A percentile compares a stretch with the other conserved stretches of the same genome.
These are phyloP conservation scores for Oreotragus oreotragus DNA, from an alignment of 2,113 vertebrate species.

Conservation along the genomic window DNA sequence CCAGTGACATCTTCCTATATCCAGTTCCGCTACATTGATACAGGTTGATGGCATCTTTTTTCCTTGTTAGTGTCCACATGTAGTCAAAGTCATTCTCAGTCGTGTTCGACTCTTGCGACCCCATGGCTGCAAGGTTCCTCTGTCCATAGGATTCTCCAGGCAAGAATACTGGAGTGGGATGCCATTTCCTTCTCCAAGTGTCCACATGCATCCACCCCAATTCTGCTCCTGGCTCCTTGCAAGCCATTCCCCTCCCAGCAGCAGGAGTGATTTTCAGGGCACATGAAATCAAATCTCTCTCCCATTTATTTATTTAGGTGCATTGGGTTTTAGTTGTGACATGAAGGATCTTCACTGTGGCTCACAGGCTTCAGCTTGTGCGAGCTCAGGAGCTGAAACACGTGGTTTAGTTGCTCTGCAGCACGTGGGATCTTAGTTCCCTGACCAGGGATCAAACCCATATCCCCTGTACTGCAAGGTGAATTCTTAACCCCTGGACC, in stretches of 20 bases:
- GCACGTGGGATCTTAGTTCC: not conserved
- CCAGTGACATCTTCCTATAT: not conserved
- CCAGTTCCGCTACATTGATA: accelerated
- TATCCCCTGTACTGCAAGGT: not conserved
- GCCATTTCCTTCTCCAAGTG: too few species aligned
- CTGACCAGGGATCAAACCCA: not conserved
- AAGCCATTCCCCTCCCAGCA: not conserved
- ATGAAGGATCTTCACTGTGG: not conserved
- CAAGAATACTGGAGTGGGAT: too few species aligned
- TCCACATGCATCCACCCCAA: not conserved
- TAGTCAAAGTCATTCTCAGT: too few species aligned
- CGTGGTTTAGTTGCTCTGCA: not conserved
- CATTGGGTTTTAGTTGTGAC: not conserved
- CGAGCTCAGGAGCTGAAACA: not conserved
- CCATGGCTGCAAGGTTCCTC: too few species aligned
- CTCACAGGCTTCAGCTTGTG: not conserved
- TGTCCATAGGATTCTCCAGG: too few species aligned
- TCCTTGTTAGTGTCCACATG: not conserved
- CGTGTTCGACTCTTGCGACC: accelerated
- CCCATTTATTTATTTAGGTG: not conserved
- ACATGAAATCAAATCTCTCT: not conserved
- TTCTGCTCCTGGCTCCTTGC: not conserved
- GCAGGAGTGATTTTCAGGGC: not conserved
- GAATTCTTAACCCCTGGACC: not conserved
- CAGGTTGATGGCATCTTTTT: accelerated